These are phyloP conservation scores for Spondyliosoma cantharus DNA, from an alignment of 2,797 vertebrate species.

Conservation along the genomic window DNA sequence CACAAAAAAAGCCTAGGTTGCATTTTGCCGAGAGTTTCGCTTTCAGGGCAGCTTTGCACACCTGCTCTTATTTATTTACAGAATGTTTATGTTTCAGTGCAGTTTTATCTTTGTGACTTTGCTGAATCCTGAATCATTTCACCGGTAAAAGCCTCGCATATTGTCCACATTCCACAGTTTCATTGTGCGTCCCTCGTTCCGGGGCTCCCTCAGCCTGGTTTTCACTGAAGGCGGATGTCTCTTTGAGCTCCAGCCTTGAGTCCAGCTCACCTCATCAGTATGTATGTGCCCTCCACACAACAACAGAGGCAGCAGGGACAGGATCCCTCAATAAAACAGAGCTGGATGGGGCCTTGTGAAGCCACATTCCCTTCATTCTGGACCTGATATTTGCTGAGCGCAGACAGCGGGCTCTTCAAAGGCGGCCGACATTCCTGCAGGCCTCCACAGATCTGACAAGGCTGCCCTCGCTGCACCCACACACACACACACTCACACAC, in stretches of 20 bases:
- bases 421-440: conserved; percentile 80
- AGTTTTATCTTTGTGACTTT: no score
- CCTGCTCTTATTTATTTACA: no score
- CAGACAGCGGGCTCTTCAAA: conserved; percentile 82
- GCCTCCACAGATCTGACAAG: conserved; percentile 76
- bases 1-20: no score
- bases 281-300: conserved; percentile 76
- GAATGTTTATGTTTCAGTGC: no score
- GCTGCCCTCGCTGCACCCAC: conserved; percentile 68
- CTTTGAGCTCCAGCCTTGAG: conserved; percentile 67
- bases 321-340: conserved; percentile 84
- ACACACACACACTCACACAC: conserved; percentile 12
- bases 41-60: no score
- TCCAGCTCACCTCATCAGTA: conserved; percentile 77
- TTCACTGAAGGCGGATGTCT: conserved; percentile 58
- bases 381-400: conserved; percentile 78
- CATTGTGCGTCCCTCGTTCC: conserved; percentile 48
- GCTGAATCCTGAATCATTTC: neutral
- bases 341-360: conserved; percentile 77
- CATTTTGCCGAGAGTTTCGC: no score
- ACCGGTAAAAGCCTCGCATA: conserved; percentile 10
- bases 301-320: conserved; percentile 72
- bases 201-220: conserved; percentile 34
- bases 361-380: conserved; percentile 83
- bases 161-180: conserved; percentile 34